These are phyloP conservation scores for Drosophila subobscura DNA, from an alignment of 1,140 invertebrate genomes.

Conservation along the genomic window DNA sequence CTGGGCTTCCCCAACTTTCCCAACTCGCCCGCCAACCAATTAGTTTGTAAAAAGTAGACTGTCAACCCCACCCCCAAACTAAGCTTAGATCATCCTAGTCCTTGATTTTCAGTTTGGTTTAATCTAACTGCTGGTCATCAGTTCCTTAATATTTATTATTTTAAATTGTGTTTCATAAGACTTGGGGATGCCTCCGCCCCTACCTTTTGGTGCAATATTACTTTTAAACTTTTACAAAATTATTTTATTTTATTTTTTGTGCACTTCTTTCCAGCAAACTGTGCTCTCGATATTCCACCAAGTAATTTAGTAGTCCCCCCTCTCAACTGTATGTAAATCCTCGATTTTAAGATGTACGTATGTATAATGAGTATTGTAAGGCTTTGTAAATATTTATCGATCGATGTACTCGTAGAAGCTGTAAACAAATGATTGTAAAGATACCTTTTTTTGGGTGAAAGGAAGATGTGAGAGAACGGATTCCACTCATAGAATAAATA, in stretches of 20 bases:
- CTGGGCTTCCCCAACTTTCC: conserved; percentile 67
- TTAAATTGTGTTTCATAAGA: conserved; percentile 1
- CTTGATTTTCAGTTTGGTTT: not conserved
- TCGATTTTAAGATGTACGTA: conserved; percentile 6
- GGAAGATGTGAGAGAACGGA: conserved; percentile 27
- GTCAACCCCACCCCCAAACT: not conserved
- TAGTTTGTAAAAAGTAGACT: conserved; percentile 64
- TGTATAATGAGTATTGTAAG: conserved; percentile 12
- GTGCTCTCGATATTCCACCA: too few species aligned
- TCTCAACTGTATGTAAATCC: too few species aligned
- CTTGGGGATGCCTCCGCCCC: not conserved
- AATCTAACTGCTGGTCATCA: conserved; percentile 19
- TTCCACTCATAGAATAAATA: conserved; percentile 56
- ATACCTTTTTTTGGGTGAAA: conserved; percentile 44
- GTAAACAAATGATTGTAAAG: conserved; percentile 9
- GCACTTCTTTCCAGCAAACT: too few species aligned
- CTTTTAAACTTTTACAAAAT: not conserved
- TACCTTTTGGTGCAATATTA: conserved; percentile 46
- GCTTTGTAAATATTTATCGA: conserved; percentile 41
- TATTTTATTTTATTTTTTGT: too few species aligned
- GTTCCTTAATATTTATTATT: conserved; percentile 32
- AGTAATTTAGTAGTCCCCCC: too few species aligned
- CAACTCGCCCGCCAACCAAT: conserved; percentile 39
- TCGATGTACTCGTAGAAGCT: conserved; percentile 21
- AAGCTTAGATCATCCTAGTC: conserved; percentile 53